Conservation (phyloP, 1,140 invertebrate genomes). For the Scaptomyza graminum region DNA sequence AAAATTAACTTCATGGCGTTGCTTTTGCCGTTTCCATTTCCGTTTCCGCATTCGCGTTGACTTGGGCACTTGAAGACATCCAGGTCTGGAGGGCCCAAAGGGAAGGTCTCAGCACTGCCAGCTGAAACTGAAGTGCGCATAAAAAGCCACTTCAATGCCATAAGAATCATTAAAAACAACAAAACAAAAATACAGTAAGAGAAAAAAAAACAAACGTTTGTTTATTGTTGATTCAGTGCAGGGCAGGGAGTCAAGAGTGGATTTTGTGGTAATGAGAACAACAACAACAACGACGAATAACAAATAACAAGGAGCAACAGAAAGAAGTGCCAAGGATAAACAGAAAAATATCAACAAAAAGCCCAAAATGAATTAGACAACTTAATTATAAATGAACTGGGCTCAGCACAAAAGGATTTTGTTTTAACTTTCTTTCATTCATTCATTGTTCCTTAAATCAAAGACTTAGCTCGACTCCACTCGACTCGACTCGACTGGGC, state of each 20-base stretch:
- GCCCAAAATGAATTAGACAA: slow-evolving; percentile 82
- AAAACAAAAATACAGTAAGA: slow-evolving; percentile 10
- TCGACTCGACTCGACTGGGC: slow-evolving; percentile 24
- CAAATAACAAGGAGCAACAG: slow-evolving; percentile 44
- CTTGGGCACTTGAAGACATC: slow-evolving; percentile 36
- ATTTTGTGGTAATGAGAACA: slow-evolving; percentile 72
- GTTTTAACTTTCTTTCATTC: slow-evolving; percentile 29
- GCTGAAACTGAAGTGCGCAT: slow-evolving; percentile 69
- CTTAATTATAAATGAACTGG: slow-evolving; percentile 82
- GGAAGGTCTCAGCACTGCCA: not conserved
- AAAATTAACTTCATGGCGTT: slow-evolving; percentile 79
- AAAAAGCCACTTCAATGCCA: slow-evolving; percentile 77
- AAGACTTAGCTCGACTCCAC: not conserved
- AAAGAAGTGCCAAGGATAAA: slow-evolving; percentile 56
- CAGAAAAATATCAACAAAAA: slow-evolving; percentile 57
- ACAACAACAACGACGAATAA: slow-evolving; percentile 25
- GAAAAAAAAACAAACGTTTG: slow-evolving; percentile 54
- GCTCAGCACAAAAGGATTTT: slow-evolving; percentile 70
- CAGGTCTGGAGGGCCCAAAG: not conserved
- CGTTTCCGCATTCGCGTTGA: slow-evolving; percentile 66
- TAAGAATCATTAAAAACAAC: slow-evolving; percentile 77
- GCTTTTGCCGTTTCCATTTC: slow-evolving; percentile 63
- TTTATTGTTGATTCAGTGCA: slow-evolving; percentile 37
- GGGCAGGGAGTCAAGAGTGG: slow-evolving; percentile 47
- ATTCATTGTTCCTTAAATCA: slow-evolving; percentile 32